Evolutionary conservation across 2,888 invertebrate species (phyloP), one percentile per base, ranked within the genome.

Genomic region (Helobdella robusta): DNA sequence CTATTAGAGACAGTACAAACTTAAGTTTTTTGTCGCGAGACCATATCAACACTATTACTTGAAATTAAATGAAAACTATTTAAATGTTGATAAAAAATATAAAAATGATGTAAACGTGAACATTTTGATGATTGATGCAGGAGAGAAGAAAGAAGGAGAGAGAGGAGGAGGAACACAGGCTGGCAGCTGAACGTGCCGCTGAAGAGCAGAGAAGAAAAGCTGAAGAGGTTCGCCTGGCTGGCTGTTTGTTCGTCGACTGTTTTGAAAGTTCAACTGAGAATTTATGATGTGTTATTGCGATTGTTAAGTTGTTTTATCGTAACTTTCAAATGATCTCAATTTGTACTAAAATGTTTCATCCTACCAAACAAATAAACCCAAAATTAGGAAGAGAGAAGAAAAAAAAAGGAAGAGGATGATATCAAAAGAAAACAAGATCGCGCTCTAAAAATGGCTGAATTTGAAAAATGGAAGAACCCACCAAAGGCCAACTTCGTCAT

Each of bases 81-180:
- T n/a, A n/a, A n/a, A n/a, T n/a, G n/a, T n/a, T n/a, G n/a, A n/a
- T n/a, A n/a, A n/a, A n/a, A n/a, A n/a, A n/a, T n/a, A n/a, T n/a
- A n/a, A n/a, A n/a, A n/a, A n/a, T n/a, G n/a, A n/a, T n/a, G n/a
- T n/a, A n/a, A n/a, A n/a, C n/a, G n/a, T n/a, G n/a, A n/a, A n/a
- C n/a, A n/a, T n/a, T n/a, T n/a, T n/a, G n/a, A n/a, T n/a, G n/a
- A 2, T 28, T 56, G 8, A 48, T 54, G 6, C 70, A 80, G 79
- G 76, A 76, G 67, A 74, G 74, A 68, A 73, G 81, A 60, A 77
- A 85, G 83, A 85, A 88, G 75, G 87, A 91, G 78, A 88, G 94
- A 79, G 91, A 89, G 77, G 93, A 93, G 82, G 93, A 95, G 83
- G 94, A 95, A 83, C 89, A 90, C 82, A 88, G 90, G 82, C 86